These are phyloP conservation scores for Laupala kohalensis DNA, from an alignment of 1,140 invertebrate species.

Conservation along the genomic window DNA sequence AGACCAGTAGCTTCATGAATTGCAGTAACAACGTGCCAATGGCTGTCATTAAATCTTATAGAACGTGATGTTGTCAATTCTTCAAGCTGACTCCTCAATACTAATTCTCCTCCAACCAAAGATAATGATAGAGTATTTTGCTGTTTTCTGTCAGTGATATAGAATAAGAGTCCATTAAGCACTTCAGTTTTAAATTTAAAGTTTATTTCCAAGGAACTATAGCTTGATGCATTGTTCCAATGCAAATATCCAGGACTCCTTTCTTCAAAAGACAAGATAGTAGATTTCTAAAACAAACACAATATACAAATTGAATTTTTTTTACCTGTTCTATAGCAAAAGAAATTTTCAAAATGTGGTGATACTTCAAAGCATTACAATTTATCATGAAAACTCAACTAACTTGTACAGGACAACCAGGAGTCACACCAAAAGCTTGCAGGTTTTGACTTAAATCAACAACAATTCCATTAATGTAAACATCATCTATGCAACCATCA, in stretches of 20 bases:
- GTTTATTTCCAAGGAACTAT: constrained; percentile 56
- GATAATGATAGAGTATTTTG: constrained; percentile 49
- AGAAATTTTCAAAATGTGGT: neutral
- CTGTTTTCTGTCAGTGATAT: constrained; percentile 49
- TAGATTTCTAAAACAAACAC: constrained; percentile 29
- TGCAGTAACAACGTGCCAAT: constrained; percentile 87
- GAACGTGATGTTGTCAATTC: constrained; percentile 40
- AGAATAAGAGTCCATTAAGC: constrained; percentile 64
- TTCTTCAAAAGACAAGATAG: constrained; percentile 46
- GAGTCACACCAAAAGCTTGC: constrained; percentile 63
- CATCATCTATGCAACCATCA: constrained; percentile 84
- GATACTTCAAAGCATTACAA: too few species aligned
- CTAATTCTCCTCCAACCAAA: constrained; percentile 51
- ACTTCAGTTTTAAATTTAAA: constrained; percentile 79
- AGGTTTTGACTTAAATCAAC: constrained; percentile 67
- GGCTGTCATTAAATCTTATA: constrained; percentile 66
- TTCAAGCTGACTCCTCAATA: constrained; percentile 49
- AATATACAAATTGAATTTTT: neutral
- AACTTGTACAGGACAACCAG: constrained; percentile 75
- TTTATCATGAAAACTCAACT: constrained; percentile 11
- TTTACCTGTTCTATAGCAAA: neutral
- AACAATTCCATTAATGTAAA: constrained; percentile 56
- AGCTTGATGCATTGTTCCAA: constrained; percentile 39
- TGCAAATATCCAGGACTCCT: constrained; percentile 46
- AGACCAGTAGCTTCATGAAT: constrained; percentile 49